Conservation (phyloP, 2,113 vertebrate genomes). For the Gallinago jamesoni region DNA sequence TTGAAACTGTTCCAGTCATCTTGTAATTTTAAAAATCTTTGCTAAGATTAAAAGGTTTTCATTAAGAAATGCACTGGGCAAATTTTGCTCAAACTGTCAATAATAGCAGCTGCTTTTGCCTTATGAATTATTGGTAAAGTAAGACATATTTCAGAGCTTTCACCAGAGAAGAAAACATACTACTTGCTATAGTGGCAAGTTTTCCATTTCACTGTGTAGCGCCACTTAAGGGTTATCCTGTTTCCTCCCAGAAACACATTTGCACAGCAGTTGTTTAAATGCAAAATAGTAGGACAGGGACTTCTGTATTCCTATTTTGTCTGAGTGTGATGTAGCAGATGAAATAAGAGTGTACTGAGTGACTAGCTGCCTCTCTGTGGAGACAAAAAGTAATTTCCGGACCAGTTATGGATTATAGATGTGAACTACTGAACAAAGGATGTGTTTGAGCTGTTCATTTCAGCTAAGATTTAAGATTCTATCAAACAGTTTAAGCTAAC, state of each 20-base stretch:
- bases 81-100: slow-evolving; percentile 7
- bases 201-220: neutral
- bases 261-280: neutral
- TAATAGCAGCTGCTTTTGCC: slow-evolving; percentile 11
- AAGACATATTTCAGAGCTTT: slow-evolving; percentile 9
- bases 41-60: slow-evolving; percentile 6
- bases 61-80: neutral
- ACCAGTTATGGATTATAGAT: neutral
- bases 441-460: neutral
- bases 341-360: neutral
- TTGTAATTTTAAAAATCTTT: slow-evolving; percentile 17
- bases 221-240: neutral
- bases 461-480: neutral
- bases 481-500: neutral
- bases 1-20: slow-evolving; percentile 45
- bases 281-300: neutral
- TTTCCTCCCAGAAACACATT: neutral
- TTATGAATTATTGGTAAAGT: neutral
- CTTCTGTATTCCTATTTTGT: neutral
- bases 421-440: neutral
- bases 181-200: neutral
- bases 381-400: neutral
- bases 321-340: neutral
- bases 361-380: neutral
- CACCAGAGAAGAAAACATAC: neutral